These are phyloP conservation scores for Megaceryle alcyon DNA, from an alignment of 2,797 vertebrate genomes.

Conservation along the genomic window DNA sequence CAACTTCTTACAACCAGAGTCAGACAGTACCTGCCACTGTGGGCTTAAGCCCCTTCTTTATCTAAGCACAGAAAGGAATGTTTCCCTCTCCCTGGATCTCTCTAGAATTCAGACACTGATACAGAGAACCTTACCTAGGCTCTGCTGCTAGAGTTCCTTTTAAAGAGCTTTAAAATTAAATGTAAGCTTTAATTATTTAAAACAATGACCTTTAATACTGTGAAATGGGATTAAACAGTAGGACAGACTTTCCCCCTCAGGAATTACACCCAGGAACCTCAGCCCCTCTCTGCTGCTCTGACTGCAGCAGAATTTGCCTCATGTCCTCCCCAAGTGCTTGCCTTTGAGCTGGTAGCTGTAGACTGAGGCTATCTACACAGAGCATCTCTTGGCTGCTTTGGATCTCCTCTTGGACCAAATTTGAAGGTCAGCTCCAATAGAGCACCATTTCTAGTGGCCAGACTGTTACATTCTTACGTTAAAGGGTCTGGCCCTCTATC, in stretches of 20 bases:
- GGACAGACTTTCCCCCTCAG: background rate
- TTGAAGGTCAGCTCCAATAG: background rate
- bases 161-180: background rate
- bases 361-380: background rate
- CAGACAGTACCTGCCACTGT: background rate
- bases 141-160: background rate
- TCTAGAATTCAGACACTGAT: background rate
- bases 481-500: background rate
- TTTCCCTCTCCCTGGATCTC: background rate
- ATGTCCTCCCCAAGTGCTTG: background rate
- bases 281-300: background rate
- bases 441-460: background rate
- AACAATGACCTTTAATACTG: background rate
- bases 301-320: background rate
- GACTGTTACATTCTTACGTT: background rate
- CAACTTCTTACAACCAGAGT: background rate
- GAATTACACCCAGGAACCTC: background rate
- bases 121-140: background rate
- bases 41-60: background rate
- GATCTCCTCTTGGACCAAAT: background rate
- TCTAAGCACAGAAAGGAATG: background rate
- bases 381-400: background rate
- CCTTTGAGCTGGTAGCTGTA: background rate
- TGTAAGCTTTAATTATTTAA: background rate
- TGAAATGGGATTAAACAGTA: background rate